These are phyloP conservation scores for Martes flavigula DNA, from an alignment of 2,797 vertebrate species.

Conservation along the genomic window DNA sequence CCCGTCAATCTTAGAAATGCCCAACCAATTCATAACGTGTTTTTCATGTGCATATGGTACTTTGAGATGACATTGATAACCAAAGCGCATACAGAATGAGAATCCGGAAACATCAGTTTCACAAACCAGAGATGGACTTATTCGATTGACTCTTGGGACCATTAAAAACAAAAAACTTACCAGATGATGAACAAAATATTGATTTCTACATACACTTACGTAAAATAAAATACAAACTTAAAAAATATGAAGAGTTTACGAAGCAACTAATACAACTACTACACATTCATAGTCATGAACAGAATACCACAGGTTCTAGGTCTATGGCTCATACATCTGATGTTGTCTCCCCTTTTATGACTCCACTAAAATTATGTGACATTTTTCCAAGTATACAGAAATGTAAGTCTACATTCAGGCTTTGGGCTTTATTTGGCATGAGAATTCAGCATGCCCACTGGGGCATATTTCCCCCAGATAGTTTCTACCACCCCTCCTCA, in stretches of 20 bases:
- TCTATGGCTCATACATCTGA: not conserved
- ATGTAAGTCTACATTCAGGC: not conserved
- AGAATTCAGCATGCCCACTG: not conserved
- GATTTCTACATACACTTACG: not conserved
- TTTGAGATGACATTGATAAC: not conserved
- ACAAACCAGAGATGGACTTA: not conserved
- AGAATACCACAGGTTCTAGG: not conserved
- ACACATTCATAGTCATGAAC: not conserved
- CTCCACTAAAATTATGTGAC: not conserved
- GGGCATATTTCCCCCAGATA: not conserved
- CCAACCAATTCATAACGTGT: not conserved
- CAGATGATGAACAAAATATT: conserved; percentile 11
- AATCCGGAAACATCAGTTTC: not conserved
- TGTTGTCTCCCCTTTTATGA: not conserved
- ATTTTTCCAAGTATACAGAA: not conserved
- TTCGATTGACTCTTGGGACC: not conserved
- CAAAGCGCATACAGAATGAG: not conserved
- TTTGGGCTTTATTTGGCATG: not conserved
- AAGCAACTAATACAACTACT: not conserved
- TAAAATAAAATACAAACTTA: not conserved
- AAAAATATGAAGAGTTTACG: not conserved
- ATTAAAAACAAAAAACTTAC: conserved; percentile 34
- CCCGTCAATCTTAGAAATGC: not conserved
- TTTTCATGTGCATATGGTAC: not conserved
- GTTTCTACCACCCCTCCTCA: not conserved